Evolutionary conservation across 2,113 vertebrate genomes (phyloP).

Genomic region (Nycticebus coucang): DNA sequence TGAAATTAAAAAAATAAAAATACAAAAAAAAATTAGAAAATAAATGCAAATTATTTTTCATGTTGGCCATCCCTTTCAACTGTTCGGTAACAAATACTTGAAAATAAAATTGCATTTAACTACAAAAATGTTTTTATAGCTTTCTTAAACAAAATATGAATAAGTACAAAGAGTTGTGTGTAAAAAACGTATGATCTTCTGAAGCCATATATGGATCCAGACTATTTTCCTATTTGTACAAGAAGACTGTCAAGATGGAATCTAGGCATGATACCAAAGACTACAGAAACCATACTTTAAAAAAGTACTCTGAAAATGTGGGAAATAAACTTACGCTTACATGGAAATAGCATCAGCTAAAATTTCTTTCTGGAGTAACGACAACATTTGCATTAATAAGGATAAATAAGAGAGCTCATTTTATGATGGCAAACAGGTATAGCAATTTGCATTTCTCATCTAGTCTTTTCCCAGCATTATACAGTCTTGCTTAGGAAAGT

Average conservation of each 20-base stretch:
- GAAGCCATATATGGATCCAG: not conserved
- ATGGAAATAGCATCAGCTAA: not conserved
- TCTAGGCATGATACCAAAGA: not conserved
- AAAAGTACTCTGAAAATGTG: not conserved
- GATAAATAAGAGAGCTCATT: not conserved
- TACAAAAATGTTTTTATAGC: no score
- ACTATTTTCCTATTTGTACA: no score
- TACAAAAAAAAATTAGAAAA: no score
- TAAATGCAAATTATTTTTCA: no score
- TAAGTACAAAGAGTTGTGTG: no score
- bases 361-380: not conserved
- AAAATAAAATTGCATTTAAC: no score
- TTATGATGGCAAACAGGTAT: not conserved
- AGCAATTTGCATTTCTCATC: not conserved
- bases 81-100: no score
- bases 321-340: no score
- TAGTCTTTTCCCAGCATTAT: not conserved
- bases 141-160: no score
- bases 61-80: no score
- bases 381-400: not conserved
- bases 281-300: not conserved
- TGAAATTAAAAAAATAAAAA: no score
- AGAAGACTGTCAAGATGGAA: not conserved
- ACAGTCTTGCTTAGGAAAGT: not conserved
- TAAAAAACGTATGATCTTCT: no score